Base-by-base conservation (phyloP, 2,888 invertebrate species). In the Caenorhabditis uteleia region DNA sequence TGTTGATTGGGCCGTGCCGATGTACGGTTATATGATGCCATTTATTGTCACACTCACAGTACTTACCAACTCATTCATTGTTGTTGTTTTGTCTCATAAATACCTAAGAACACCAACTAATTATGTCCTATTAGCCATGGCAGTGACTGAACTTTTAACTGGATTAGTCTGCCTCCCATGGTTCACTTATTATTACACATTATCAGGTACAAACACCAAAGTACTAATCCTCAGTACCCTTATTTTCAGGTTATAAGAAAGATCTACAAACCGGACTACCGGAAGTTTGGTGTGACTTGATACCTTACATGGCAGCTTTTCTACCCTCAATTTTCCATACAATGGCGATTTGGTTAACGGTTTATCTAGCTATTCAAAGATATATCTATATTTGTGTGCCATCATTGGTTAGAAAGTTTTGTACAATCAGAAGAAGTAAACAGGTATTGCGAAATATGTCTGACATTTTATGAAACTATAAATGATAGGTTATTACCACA, bases 331-430 rank as follows among this genome's bases (percentile, higher is more conserved):
- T 92, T 86, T 93, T 93, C 84, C 94, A 94, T 86, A 93, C 93
- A 4, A 91, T 92, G 5, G 92, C 92, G 75, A 92, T 93, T 66
- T 94, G 93, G 93, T 86, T 94, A 77, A 94, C 94, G 0, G 86
- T 94, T 70, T 91, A 91, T 0, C 85, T 94, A 68, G 94, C 93
- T 0, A 90, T 91, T 18, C 94, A 95, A 85, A 87, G 94, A 65
- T 95, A 94, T 86, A 91, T 95, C 78, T 94, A 93, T 86, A 93
- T 95, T 2, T 94, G 94, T 83, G 92, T 93, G 84, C 92, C 93
- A 0, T 90, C 92, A 0, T 88, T 90, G 65, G 94, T 93, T 0
- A 88, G 91, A 59, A 90, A 90, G 20, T 87, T 88, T 85, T 88
- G 88, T 82, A 88, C 88, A 7, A 85, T 87, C 73, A 55, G 61